These are phyloP conservation scores for Latrodectus hesperus DNA, from an alignment of 2,888 invertebrate genomes.

Conservation along the genomic window DNA sequence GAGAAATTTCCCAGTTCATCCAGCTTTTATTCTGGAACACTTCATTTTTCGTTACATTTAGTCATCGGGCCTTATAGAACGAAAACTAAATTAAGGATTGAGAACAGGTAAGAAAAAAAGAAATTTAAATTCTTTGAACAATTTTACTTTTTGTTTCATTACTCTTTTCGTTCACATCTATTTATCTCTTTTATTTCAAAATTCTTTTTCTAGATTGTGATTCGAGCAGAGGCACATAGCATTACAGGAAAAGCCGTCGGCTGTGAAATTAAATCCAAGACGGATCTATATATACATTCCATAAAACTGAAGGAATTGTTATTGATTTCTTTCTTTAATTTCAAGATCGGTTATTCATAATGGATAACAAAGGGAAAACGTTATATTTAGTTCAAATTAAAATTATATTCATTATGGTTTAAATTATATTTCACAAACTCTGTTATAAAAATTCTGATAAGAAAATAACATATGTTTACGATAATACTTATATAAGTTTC, in stretches of 20 bases:
- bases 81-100: slow-evolving; percentile 5
- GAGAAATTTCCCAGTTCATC: too few species aligned
- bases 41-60: too few species aligned
- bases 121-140: background rate
- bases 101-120: background rate
- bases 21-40: too few species aligned
- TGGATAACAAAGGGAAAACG: too few species aligned
- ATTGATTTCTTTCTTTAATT: background rate
- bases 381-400: too few species aligned
- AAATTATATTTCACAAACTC: too few species aligned
- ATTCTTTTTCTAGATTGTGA: background rate
- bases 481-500: too few species aligned
- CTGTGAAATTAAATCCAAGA: background rate
- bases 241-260: background rate
- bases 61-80: background rate
- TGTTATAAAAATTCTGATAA: too few species aligned
- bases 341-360: too few species aligned
- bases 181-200: background rate
- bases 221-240: background rate
- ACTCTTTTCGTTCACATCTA: background rate
- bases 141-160: too few species aligned
- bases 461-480: too few species aligned
- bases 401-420: too few species aligned
- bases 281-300: background rate
- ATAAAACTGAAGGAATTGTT: background rate